Evolutionary conservation across 2,113 vertebrate species (phyloP), one percentile per base, ranked within the genome.

Genomic region (Budorcas taxicolor): DNA sequence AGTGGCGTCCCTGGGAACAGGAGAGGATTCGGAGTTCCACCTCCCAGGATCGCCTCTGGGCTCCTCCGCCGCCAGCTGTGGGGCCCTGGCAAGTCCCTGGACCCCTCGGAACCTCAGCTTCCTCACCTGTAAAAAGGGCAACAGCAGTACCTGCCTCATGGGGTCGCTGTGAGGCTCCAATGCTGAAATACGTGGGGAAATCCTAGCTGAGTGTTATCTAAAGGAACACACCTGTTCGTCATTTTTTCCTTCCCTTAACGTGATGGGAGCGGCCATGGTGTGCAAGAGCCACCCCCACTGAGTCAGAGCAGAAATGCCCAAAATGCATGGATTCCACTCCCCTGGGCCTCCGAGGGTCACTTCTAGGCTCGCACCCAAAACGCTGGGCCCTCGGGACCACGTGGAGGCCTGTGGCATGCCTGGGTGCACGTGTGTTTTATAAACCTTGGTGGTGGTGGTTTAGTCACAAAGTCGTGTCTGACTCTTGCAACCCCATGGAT

Each of bases 211-310:
- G 7, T 1, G 31, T 23, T 3, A 12, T 27, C 53, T 15, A 2
- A 8, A 4, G 25, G 17, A 21, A 47, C 6, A n/a, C 4, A 0
- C 0, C 15, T 19, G 0, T 21, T 8, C 3, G 0, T 13, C 14
- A 29, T 4, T 27, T 27, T 6, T 67, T 33, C 33, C 62, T 58
- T 74, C 50, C 3, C 5, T 6, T 13, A 23, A 9, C 1, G 1
- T 1, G 11, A 19, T 6, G 3, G 2, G 15, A 36, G 50, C 15
- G 1, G 58, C 85, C 10, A 27, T 14, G 2, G 0, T 2, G 36
- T 0, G 4, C 57, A 7, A 11, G 29, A 27, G 55, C 45, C 36
- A 1, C 0, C 0, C 9, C 25, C 78, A 17, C 81, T 9, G 7
- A 7, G 14, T 25, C 67, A n/a, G 25, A 58, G 23, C 50, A 80